Evolutionary conservation across 2,113 vertebrate species (phyloP), one percentile per base, ranked within the genome.

Genomic region (Fulica atra): DNA sequence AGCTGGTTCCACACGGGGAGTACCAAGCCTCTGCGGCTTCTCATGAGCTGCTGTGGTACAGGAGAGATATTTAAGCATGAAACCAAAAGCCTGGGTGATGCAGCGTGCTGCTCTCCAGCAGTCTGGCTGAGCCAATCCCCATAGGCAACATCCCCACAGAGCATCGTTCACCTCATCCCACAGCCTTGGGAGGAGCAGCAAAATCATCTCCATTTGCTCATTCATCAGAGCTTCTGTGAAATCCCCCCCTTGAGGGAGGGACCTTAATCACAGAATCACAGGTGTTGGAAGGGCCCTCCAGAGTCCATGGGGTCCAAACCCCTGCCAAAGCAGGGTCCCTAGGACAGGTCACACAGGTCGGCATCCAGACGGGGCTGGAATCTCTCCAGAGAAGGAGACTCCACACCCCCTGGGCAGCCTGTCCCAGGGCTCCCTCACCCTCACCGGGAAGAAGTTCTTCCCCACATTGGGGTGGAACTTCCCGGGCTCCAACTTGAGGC

Each of bases 1-100:
- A 84, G 33, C 13, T 86, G 2, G 0, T 56, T 35, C 33, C 33
- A 36, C 2, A 0, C 4, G n/a, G 29, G 16, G 24, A 74, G 40
- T 20, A 50, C 9, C 24, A 70, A 10, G 10, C 13, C 19, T 28
- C 25, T 15, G 9, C 17, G 31, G 31, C 44, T 86, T 77, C 25
- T 10, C 1, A 0, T 36, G 13, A 31, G 28, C 9, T 66, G 35
- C 7, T 25, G 17, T 1, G 1, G 28, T 25, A 33, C 1, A 0
- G 5, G 26, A 16, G 48, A 69, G 68, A 8, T 19, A 35, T n/a
- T 40, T 40, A 60, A 78, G 36, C 24, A 33, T 13, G 24, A 44
- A 50, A 81, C 8, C 2, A 7, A 48, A 85, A 61, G 29, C 29
- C 53, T 0, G 0, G 31, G 33, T 46, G 21, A 42, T 6, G 10